Evolutionary conservation across 2,797 vertebrate genomes (phyloP).

Genomic region (Molossus molossus): DNA sequence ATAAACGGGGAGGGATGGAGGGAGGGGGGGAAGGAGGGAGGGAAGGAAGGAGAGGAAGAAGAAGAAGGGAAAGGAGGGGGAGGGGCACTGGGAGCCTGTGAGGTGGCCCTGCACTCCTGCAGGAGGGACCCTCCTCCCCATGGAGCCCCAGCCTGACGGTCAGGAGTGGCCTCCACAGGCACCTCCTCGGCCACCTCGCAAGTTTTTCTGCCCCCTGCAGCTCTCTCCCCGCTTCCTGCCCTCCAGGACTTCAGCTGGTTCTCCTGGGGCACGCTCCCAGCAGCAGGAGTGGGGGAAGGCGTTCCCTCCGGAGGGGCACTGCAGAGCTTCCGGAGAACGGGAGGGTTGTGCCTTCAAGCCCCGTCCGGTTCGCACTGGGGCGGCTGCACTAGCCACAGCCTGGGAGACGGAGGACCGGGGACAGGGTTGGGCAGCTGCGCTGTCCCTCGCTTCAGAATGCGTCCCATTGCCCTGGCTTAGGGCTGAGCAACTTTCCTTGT

Average conservation of each 20-base stretch:
- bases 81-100: background rate
- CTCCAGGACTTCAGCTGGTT: background rate
- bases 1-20: background rate
- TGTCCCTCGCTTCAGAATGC: background rate
- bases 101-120: background rate
- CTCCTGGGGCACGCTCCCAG: background rate
- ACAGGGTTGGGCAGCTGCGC: background rate
- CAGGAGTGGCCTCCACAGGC: rapidly evolving
- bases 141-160: background rate
- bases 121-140: background rate
- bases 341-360: background rate
- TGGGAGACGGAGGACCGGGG: background rate
- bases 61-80: too few relatives aligned
- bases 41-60: too few relatives aligned
- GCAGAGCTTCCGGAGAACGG: rapidly evolving
- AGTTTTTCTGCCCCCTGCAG: background rate
- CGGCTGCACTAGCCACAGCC: rapidly evolving
- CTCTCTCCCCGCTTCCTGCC: background rate
- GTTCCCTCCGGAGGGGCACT: background rate
- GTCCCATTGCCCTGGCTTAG: background rate
- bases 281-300: background rate
- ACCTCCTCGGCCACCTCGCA: rapidly evolving
- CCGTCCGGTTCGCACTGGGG: background rate
- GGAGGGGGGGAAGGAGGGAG: too few relatives aligned
- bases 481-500: background rate